Evolutionary conservation across 2,888 invertebrate species (phyloP).

Genomic region (Lycaena phlaeas): DNA sequence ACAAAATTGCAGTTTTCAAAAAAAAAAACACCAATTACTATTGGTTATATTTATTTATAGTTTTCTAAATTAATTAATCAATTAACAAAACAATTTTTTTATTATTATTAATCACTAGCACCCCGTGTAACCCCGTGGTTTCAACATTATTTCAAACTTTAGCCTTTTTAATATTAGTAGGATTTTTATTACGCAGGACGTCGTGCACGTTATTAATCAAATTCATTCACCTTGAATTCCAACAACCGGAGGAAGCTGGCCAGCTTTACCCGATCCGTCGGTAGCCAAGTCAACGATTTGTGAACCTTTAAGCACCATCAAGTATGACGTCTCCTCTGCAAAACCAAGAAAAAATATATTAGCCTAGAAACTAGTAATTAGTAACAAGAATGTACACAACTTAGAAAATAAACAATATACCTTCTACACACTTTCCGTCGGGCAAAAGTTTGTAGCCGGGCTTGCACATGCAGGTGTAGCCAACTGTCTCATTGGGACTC

Average conservation of each 20-base stretch:
- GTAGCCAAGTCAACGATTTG: conserved; percentile 90
- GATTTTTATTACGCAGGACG: no score
- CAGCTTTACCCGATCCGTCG: conserved; percentile 82
- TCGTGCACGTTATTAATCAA: no score
- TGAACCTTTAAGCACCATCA: conserved; percentile 91
- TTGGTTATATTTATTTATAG: neutral
- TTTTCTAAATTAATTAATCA: no score
- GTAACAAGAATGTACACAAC: neutral
- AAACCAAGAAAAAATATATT: no score
- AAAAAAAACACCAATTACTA: neutral
- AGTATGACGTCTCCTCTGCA: conserved; percentile 87
- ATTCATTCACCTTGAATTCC: conserved; percentile 79
- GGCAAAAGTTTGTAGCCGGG: conserved; percentile 83
- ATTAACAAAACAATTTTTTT: no score
- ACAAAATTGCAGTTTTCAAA: no score
- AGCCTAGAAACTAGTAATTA: neutral
- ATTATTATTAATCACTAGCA: no score
- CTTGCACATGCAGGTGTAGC: conserved; percentile 92
- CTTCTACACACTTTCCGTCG: conserved; percentile 82
- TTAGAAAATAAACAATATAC: conserved; percentile 24
- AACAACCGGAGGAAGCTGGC: conserved; percentile 88
- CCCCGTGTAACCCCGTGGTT: no score
- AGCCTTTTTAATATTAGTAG: no score
- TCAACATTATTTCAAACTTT: no score
- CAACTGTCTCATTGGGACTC: conserved; percentile 79